A percentile compares a stretch with the other conserved stretches of the same genome.
Conservation (phyloP, 2,888 invertebrate species). For the Synergus gifuensis region DNA sequence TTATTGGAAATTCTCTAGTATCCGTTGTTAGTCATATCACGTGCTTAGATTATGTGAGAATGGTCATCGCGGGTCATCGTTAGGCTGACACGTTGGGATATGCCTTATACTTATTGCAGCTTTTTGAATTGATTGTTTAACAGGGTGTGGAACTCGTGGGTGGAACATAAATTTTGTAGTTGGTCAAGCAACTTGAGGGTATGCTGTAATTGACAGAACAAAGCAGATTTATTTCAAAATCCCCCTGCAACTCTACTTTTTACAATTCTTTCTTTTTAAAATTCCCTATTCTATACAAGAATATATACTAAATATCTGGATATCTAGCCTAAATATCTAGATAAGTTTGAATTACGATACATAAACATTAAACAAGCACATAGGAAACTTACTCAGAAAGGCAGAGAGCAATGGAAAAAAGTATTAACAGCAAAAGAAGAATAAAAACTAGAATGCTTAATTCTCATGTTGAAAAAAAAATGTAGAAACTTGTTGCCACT, state of each 20-base stretch:
- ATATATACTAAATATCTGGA: too few relatives aligned
- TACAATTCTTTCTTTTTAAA: too few relatives aligned
- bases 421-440: too few relatives aligned
- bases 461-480: too few relatives aligned
- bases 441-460: too few relatives aligned
- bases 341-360: too few relatives aligned
- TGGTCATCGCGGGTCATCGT: constrained; percentile 1
- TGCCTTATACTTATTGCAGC: neutral
- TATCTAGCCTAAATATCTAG: too few relatives aligned
- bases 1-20: neutral
- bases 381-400: too few relatives aligned
- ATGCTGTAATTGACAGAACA: constrained; percentile 35
- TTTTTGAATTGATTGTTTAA: constrained; percentile 16
- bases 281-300: neutral
- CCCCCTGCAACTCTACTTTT: neutral
- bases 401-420: too few relatives aligned
- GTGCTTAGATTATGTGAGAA: neutral
- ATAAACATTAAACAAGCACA: too few relatives aligned
- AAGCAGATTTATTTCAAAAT: constrained; percentile 22
- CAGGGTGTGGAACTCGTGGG: constrained; percentile 8
- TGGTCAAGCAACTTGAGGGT: constrained; percentile 14
- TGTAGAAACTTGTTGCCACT: too few relatives aligned
- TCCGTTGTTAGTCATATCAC: neutral
- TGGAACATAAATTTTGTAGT: constrained; percentile 14
- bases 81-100: neutral